phyloP scores from a whole-genome alignment of 2,113 vertebrate species.

The Ageneiosus marmoratus region DNA sequence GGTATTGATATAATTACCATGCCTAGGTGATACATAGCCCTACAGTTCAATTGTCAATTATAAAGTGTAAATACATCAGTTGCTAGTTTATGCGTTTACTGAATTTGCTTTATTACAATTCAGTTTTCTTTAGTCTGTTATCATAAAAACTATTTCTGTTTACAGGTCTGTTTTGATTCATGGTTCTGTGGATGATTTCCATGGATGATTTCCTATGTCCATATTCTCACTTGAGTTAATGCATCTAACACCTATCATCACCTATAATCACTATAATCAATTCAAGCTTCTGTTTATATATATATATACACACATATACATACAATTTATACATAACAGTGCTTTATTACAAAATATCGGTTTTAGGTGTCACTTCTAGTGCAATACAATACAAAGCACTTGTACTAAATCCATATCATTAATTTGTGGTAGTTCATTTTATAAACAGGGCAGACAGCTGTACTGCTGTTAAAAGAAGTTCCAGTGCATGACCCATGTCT shows the following conservation, averaged over 20 bases:
- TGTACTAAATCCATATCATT: not conserved
- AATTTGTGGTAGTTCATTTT: not conserved
- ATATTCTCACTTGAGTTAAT: slow-evolving; percentile 12
- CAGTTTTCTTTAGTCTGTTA: not conserved
- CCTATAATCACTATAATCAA: no score
- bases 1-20: not conserved
- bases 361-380: not conserved
- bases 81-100: not conserved
- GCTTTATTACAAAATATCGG: not conserved
- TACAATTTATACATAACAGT: not conserved
- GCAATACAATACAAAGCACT: no score
- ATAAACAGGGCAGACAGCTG: not conserved
- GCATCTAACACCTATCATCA: not conserved
- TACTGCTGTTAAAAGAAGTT: not conserved
- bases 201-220: not conserved
- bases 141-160: not conserved
- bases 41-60: not conserved
- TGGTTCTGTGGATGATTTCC: not conserved
- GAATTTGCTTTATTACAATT: not conserved
- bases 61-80: not conserved
- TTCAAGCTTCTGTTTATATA: not conserved
- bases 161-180: not conserved
- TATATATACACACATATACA: not conserved
- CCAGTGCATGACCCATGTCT: not conserved
- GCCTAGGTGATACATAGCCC: not conserved